Evolutionary conservation across 2,888 invertebrate species (phyloP), one percentile per base, ranked within the genome.

Genomic region (Amphipoea oculea): DNA sequence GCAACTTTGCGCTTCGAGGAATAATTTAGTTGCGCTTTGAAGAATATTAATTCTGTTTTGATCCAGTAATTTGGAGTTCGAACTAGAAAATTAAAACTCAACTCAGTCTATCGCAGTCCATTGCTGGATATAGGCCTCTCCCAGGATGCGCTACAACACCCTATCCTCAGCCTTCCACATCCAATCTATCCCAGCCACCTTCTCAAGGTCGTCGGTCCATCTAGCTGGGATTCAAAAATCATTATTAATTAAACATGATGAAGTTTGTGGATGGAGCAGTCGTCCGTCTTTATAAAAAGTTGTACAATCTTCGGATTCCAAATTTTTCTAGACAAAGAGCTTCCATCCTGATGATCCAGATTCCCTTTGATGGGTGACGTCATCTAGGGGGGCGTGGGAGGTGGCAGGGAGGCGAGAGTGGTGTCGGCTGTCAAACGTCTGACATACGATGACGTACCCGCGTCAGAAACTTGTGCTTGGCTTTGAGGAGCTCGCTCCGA

Each of bases 371-470:
- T 74, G 62, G 87, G 86, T 95, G 95, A 95, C 94, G 94, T 95
- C 94, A 95, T 84, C 79, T 80, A 66, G 70, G 89, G 85, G 85
- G 86, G 86, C 83, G 84, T 87, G 85, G 89, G 83, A 82, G 85
- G 76, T n/a, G 42, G 83, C 40, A 84, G 83, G 86, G 86, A 90
- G 86, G 90, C 89, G 68, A 89, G 91, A 87, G 89, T 86, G 91
- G 91, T 92, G 94, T 93, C 89, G 89, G 91, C 93, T 95, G 95
- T 95, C 95, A 95, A 94, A 94, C 91, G 86, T 93, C 92, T 94
- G 95, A 95, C 93, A 93, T 93, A 93, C 95, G 94, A 94, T 94
- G 95, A 96, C 89, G 88, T 92, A 91, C 89, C 91, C 89, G 89
- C 90, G 92, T 93, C 92, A 91, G 91, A 92, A 94, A 94, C 93